Evolutionary conservation across 2,113 vertebrate genomes (phyloP).

Genomic region (Leucoraja erinaceus): DNA sequence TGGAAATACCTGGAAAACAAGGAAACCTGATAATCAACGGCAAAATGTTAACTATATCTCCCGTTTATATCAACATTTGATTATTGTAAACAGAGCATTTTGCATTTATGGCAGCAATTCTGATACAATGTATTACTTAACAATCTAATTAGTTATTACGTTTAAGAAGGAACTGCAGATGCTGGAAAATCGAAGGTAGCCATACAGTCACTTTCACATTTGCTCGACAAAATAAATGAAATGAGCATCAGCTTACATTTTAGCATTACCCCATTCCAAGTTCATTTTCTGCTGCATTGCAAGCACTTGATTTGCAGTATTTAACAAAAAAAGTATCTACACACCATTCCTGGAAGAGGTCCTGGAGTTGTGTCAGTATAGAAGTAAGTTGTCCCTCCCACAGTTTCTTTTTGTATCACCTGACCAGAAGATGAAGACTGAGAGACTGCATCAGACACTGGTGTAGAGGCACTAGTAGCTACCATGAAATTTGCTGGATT

Average conservation of each 20-base stretch:
- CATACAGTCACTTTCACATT: background rate
- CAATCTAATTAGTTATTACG: slow-evolving; percentile 17
- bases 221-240: slow-evolving; percentile 29
- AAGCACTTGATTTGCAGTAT: slow-evolving; percentile 22
- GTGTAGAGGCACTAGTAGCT: slow-evolving; percentile 79
- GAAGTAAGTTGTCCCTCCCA: slow-evolving; percentile 97
- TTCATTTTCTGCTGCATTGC: slow-evolving; percentile 26
- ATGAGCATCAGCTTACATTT: slow-evolving; percentile 4
- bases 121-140: background rate
- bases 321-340: slow-evolving; percentile 39
- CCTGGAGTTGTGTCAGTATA: slow-evolving; percentile 93
- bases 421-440: slow-evolving; percentile 70
- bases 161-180: too few relatives aligned
- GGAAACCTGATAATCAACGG: slow-evolving; percentile 30
- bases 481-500: slow-evolving; percentile 94
- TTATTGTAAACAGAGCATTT: background rate
- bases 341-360: slow-evolving; percentile 90
- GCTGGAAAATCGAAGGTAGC: too few relatives aligned
- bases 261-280: slow-evolving; percentile 13
- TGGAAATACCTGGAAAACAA: slow-evolving; percentile 81
- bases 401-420: slow-evolving; percentile 97
- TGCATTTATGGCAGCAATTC: background rate
- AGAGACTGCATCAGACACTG: slow-evolving; percentile 66
- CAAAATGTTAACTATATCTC: background rate
- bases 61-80: background rate